Base-by-base conservation (phyloP, 1,140 invertebrate genomes). In the Neoseiulus cucumeris region DNA sequence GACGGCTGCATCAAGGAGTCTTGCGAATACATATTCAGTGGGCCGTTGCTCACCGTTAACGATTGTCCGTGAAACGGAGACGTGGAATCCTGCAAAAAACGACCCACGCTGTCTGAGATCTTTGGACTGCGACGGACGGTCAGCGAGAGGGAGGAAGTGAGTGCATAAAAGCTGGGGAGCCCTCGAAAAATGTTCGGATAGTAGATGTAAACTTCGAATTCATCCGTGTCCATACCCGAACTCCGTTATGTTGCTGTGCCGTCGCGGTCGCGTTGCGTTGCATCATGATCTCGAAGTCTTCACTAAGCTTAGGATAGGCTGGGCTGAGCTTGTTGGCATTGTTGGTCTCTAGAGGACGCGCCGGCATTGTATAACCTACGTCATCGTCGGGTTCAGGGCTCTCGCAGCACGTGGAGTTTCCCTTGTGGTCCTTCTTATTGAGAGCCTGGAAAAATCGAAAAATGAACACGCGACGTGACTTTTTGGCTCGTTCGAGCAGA, bases 1-100 rank as follows among this genome's bases (percentile, higher is more conserved):
- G 51, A 59, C 25, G 51, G 51, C 51, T 59, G 51, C 51, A 59
- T 59, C 22, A 59, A 33, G 14, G 51, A 59, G 22, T 59, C 51
- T 33, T 59, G 51, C 33, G 51, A 59, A 25, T 59, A 59, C 51
- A 59, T 59, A 33, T 59, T 59, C 51, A 59, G 33, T 33, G 51
- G 51, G 25, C 51, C 51, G 51, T 59, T 59, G 51, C 22, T 59
- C 51, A 59, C 51, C 17, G 25, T 25, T 25, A 59, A 59, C 51
- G 51, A 59, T 59, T 59, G 51, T n/a, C 51, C 51, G 51, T 59
- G 51, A 25, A 59, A 59, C 22, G 51, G 51, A 59, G 51, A 59
- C 17, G 51, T 59, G 25, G 51, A 59, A 59, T 59, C 51, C 51
- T 59, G 51, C 4, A 47, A 14, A 22, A 14, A 28, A 4, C 18